phyloP scores from a whole-genome alignment of 2,797 vertebrate genomes.

The Periparus ater region DNA sequence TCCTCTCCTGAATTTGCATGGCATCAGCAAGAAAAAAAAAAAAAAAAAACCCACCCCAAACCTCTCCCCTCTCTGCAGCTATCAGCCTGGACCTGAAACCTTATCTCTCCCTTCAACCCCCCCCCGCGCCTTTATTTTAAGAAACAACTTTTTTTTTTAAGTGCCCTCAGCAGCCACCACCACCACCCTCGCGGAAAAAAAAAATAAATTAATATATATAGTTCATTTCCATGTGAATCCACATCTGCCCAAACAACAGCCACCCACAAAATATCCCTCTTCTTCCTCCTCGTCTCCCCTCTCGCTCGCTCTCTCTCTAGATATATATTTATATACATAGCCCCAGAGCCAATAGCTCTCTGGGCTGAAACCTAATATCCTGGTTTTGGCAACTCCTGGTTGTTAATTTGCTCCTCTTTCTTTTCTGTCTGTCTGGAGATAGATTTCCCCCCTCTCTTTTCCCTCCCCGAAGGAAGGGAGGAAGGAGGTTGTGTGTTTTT shows the following conservation, averaged over 20 bases:
- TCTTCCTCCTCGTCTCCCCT: conserved; percentile 87
- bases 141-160: conserved; percentile 59
- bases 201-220: conserved; percentile 47
- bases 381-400: conserved; percentile 95
- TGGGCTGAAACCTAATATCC: conserved; percentile 99
- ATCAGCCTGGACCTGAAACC: conserved; percentile 71
- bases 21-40: conserved; percentile 64
- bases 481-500: conserved; percentile 93
- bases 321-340: conserved; percentile 79
- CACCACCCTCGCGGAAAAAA: conserved; percentile 57
- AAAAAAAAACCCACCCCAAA: conserved; percentile 41
- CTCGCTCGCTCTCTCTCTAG: conserved; percentile 72
- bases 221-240: conserved; percentile 78
- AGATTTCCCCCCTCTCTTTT: conserved; percentile 88
- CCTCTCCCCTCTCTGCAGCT: conserved; percentile 66
- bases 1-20: conserved; percentile 77
- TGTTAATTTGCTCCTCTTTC: conserved; percentile 98
- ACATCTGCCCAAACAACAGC: conserved; percentile 78
- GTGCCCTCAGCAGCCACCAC: conserved; percentile 62
- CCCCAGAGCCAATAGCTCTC: conserved; percentile 82
- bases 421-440: conserved; percentile 88
- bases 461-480: conserved; percentile 92
- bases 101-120: conserved; percentile 47
- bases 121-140: conserved; percentile 56
- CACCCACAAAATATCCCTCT: conserved; percentile 73